phyloP scores from a whole-genome alignment of 2,888 invertebrate genomes.

The Baccha elongata region DNA sequence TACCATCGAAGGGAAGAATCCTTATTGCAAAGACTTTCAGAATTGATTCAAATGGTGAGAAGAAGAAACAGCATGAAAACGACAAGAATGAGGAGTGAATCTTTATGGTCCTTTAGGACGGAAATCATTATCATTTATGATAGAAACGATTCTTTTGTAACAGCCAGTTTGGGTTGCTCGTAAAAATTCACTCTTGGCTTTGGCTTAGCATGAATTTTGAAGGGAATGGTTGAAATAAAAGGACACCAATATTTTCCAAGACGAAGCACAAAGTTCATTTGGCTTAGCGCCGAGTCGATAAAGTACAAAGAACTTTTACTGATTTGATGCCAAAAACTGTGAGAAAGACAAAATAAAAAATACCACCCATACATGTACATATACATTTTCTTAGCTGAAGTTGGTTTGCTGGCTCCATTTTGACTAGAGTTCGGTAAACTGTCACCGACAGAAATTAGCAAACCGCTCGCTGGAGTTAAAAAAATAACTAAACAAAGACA shows the following conservation, averaged over 20 bases:
- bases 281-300: slow-evolving; percentile 51
- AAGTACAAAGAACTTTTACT: slow-evolving; percentile 51
- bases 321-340: slow-evolving; percentile 50
- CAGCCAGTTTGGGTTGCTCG: slow-evolving; percentile 38
- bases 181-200: slow-evolving; percentile 40
- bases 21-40: not conserved
- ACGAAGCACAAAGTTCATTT: slow-evolving; percentile 30
- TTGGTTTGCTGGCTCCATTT: slow-evolving; percentile 50
- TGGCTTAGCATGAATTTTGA: not conserved
- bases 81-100: slow-evolving; percentile 49
- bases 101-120: slow-evolving; percentile 60
- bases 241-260: slow-evolving; percentile 10
- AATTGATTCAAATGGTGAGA: slow-evolving; percentile 13
- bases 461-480: slow-evolving; percentile 11
- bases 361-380: not conserved
- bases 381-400: slow-evolving; percentile 42
- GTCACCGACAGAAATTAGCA: slow-evolving; percentile 65
- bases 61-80: slow-evolving; percentile 7
- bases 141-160: slow-evolving; percentile 38
- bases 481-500: slow-evolving; percentile 26
- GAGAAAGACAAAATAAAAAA: not conserved
- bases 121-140: slow-evolving; percentile 70
- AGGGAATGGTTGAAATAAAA: slow-evolving; percentile 17
- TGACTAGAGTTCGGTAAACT: slow-evolving; percentile 62
- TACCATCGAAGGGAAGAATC: not conserved